These are phyloP conservation scores for Andrena camellia DNA, from an alignment of 2,888 invertebrate genomes.

Conservation along the genomic window DNA sequence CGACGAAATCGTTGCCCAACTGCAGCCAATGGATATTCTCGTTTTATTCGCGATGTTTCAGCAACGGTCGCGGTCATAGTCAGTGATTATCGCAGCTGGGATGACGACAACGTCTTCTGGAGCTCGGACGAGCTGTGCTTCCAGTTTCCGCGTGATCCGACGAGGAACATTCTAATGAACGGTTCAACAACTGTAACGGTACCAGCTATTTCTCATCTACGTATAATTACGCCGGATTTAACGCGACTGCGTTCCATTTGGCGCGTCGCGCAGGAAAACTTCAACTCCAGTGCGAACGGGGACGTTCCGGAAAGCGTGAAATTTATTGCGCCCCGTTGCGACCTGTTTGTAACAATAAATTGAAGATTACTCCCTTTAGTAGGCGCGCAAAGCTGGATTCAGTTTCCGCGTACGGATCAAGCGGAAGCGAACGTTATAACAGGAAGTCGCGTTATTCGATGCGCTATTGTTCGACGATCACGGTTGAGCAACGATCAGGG, in stretches of 20 bases:
- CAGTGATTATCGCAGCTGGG: background rate
- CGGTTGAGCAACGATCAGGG: conserved; percentile 71
- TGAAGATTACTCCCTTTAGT: background rate
- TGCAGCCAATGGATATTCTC: background rate
- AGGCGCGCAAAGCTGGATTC: conserved; percentile 12
- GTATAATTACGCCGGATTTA: conserved; percentile 40
- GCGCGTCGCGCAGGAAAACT: conserved; percentile 14
- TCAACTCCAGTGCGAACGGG: conserved; percentile 21
- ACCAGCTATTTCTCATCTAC: conserved; percentile 50
- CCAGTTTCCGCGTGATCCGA: background rate
- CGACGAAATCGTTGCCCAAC: conserved; percentile 11
- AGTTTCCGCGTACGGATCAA: conserved; percentile 45
- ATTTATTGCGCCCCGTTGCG: background rate
- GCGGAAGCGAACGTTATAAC: conserved; percentile 57
- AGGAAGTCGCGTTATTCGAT: conserved; percentile 73
- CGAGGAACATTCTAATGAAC: conserved; percentile 28
- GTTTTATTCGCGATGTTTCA: background rate
- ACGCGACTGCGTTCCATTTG: too few relatives aligned
- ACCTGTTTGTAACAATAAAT: background rate
- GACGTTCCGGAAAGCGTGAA: background rate
- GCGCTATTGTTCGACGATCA: conserved; percentile 72
- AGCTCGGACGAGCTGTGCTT: background rate
- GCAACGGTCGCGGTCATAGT: background rate
- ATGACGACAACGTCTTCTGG: background rate
- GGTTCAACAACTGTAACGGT: conserved; percentile 56